Evolutionary conservation across 2,888 invertebrate species (phyloP), one percentile per base, ranked within the genome.

Genomic region (Pterobdella sp.): DNA sequence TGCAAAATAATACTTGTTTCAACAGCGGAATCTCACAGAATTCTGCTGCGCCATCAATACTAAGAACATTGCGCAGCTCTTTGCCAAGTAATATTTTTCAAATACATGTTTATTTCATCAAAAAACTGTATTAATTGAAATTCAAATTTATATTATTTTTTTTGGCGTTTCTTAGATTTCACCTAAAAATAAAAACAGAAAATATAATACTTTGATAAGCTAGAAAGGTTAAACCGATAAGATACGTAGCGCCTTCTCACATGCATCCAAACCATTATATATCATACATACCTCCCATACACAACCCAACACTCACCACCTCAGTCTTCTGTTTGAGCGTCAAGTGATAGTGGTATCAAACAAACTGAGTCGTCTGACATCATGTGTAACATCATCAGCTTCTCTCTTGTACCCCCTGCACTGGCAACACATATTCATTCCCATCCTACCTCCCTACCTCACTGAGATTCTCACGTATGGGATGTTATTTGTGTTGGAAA

Each of bases 361-460:
- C 76, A 91, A 91, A 81, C 86, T 96, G 76, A 92, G 92, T 77
- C 87, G 93, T 75, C 86, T 98, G 68, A 94, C 94, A 69, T 93
- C 96, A 0, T 87, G 86, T 76, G 82, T 86, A 32, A 94, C 95
- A 84, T 95, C 95, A 22, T 93, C 94, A 29, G 93, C 94, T 82
- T 89, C 92, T 76, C 89, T 97, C 67, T 88, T 98, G 63, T 96
- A 94, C 85, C 97, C 97, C 0, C 95, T 98, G 94, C 90, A 91
- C 78, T 97, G 97, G 97, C 96, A 97, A 85, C 95, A 96, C 81
- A 93, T 97, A 81, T 97, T 92, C 84, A 95, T 97, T 84, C 96
- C 96, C 71, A 91, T 97, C 78, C 85, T 96, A 80, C 95, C 96
- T 29, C 88, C 89, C 83, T 89, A 91, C 81, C 87, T 96, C 76